Conservation (phyloP, 2,888 invertebrate species). For the Lacanobia oleracea region DNA sequence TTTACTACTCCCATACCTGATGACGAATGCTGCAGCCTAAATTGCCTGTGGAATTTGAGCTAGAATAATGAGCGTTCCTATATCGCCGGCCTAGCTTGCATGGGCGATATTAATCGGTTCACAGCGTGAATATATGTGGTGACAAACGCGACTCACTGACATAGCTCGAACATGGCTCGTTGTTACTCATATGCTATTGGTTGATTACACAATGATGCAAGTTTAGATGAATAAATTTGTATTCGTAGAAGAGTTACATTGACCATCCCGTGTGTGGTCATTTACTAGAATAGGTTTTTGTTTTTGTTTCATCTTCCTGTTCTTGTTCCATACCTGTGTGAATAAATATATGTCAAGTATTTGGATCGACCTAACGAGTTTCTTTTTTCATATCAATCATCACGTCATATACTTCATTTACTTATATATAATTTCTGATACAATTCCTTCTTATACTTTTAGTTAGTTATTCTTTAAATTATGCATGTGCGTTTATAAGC, state of each 20-base stretch:
- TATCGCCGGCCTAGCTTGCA: constrained; percentile 4
- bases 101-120: constrained; percentile 17
- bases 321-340: background rate
- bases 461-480: too few species aligned
- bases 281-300: background rate
- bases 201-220: background rate
- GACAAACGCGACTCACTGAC: background rate
- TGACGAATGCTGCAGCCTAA: constrained; percentile 20
- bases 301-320: background rate
- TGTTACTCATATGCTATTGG: background rate
- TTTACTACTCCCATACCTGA: constrained; percentile 4
- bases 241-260: background rate
- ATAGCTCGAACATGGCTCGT: background rate
- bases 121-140: constrained; percentile 19
- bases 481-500: too few species aligned
- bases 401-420: background rate
- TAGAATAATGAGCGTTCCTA: constrained; percentile 23
- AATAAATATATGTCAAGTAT: too few species aligned
- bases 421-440: background rate
- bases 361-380: too few species aligned
- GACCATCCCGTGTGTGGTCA: background rate
- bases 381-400: background rate
- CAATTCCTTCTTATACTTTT: background rate
- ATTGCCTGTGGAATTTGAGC: constrained; percentile 36
- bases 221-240: background rate